Base-by-base conservation (phyloP, 2,888 invertebrate species). In the Lepetodrilus schrolli region DNA sequence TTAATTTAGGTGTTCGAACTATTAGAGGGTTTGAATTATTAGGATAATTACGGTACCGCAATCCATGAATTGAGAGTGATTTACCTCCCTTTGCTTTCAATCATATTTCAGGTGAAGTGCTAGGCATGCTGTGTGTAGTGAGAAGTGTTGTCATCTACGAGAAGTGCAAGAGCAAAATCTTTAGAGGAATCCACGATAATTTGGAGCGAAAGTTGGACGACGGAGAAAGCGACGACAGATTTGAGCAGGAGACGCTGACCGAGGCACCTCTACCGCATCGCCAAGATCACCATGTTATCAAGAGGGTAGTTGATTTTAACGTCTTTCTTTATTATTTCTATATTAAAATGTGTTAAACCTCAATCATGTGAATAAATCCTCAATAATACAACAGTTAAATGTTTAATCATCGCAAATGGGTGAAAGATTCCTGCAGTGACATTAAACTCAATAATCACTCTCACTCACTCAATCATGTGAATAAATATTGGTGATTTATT, bases 81-180 rank as follows among this genome's bases (percentile, higher is more conserved):
- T 17, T 66, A n/a, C 17, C 13, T 2, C 36, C 17, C 36, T 36
- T 23, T 23, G 58, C 5, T 23, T 20, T 1, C 1, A 26, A 34
- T 47, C 47, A 21, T 26, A 73, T 73, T 72, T 4, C 75, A 91
- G 92, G 91, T 73, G 91, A 91, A 82, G 87, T 91, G 10, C 79
- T 92, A 69, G 91, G 92, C 21, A 84, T 85, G n/a, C 83, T 92
- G 26, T 91, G 91, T 82, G 81, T 80, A 58, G 86, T 85, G 70
- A 77, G 87, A 75, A 91, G 91, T 0, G 75, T 89, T n/a, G 79
- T 82, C 23, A 83, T 91, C 2, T 92, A 91, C 82, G 82, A 78
- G 26, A 80, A 85, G 23, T 83, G 84, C 38, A 89, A 87, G 77
- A 84, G 87, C 30, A 78, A 80, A 65, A 87, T 92, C n/a, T 74